phyloP scores from a whole-genome alignment of 2,113 vertebrate species.

The Semicossyphus pulcher region DNA sequence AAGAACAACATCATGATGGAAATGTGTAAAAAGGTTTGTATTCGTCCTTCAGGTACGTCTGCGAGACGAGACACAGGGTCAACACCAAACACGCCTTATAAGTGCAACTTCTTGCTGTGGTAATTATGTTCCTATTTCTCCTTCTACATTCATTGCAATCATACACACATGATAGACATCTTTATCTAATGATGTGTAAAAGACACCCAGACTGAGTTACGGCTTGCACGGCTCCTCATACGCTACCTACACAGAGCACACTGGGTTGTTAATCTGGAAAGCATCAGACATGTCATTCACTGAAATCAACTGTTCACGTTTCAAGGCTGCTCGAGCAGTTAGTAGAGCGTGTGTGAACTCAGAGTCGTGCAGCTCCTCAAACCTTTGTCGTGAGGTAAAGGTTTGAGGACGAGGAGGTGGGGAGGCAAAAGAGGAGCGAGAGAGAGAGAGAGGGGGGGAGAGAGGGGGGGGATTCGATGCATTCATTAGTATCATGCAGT shows the following conservation, averaged over 20 bases:
- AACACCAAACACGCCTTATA: too few relatives aligned
- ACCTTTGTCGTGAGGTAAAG: neutral
- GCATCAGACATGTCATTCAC: neutral
- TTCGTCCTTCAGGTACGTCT: too few relatives aligned
- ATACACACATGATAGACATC: too few relatives aligned
- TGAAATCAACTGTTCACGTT: neutral
- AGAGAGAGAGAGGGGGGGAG: too few relatives aligned
- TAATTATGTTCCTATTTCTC: too few relatives aligned
- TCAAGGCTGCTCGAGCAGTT: conserved; percentile 36
- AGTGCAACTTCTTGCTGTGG: too few relatives aligned
- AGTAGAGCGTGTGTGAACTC: conserved; percentile 34
- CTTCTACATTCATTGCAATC: too few relatives aligned
- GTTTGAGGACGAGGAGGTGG: neutral
- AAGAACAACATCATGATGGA: too few relatives aligned
- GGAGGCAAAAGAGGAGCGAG: neutral
- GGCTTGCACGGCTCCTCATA: neutral
- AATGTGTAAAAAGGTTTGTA: too few relatives aligned
- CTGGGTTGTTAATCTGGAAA: neutral
- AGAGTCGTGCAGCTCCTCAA: conserved; percentile 29
- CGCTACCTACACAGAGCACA: neutral
- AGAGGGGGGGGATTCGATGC: conserved; percentile 4
- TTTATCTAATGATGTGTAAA: neutral
- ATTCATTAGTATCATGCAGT: conserved; percentile 63
- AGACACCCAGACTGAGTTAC: neutral
- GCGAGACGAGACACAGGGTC: too few relatives aligned